Evolutionary conservation across 2,888 invertebrate genomes (phyloP).

Genomic region (Baronia brevicornis): DNA sequence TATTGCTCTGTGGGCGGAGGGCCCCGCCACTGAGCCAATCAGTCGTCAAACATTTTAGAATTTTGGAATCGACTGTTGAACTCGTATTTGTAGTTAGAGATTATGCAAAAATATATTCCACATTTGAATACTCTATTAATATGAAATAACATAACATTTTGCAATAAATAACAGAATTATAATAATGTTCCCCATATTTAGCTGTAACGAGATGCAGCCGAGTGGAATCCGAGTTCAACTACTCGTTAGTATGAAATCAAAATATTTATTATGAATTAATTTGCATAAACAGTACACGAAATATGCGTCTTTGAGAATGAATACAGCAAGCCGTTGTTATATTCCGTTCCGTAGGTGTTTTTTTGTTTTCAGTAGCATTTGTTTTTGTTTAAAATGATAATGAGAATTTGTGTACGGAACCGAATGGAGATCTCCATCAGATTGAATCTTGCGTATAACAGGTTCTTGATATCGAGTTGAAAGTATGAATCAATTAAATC

Average conservation of each 20-base stretch:
- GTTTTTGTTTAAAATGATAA: no score
- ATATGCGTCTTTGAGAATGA: slow-evolving; percentile 50
- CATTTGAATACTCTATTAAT: slow-evolving; percentile 19
- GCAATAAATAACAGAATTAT: slow-evolving; percentile 64
- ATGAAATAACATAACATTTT: slow-evolving; percentile 38
- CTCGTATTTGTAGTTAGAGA: no score
- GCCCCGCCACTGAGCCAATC: no score
- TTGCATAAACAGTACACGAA: slow-evolving; percentile 58
- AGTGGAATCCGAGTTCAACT: slow-evolving; percentile 48
- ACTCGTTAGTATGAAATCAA: slow-evolving; percentile 65
- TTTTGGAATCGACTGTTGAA: no score
- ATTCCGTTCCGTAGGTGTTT: slow-evolving; percentile 23
- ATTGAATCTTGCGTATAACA: background rate
- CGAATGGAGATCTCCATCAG: slow-evolving; percentile 8
- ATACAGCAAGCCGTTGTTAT: no score
- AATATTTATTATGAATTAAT: slow-evolving; percentile 71
- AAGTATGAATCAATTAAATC: no score
- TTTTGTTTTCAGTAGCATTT: slow-evolving; percentile 17
- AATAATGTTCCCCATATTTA: slow-evolving; percentile 43
- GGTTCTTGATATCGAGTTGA: no score
- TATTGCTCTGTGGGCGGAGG: no score
- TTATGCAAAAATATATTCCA: no score
- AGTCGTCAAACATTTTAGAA: no score
- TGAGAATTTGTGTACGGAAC: slow-evolving; percentile 21
- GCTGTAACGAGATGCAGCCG: slow-evolving; percentile 57